Base-by-base conservation (phyloP, 2,797 vertebrate genomes). In the Falco columbarius region DNA sequence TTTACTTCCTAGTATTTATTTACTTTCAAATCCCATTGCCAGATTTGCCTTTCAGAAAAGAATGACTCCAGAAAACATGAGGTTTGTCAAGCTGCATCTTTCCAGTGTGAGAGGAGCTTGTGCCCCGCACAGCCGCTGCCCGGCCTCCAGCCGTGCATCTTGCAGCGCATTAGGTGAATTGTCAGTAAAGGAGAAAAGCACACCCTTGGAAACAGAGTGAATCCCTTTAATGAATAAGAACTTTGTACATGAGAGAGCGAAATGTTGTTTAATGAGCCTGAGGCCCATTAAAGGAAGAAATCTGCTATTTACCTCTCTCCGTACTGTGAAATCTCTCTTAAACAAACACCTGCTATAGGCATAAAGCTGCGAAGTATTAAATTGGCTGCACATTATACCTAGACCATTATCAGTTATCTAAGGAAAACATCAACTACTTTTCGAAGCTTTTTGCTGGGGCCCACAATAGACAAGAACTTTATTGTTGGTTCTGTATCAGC, bases 261-360 rank as follows among this genome's bases (percentile, higher is more conserved):
- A 94, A 91, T 81, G 75, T 81, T 7, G 29, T 92, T 86, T 88
- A 91, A 95, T 94, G 95, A 93, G 80, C 75, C 76, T 70, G 72
- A 91, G 91, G 58, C 58, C 88, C 89, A 74, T 87, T 82, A 93
- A 86, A 94, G 90, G 90, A 82, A 92, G 89, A 88, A 93, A 94
- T 88, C 80, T 89, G 87, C 96, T 89, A 36, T 91, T 96, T 96
- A 88, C 93, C 80, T 86, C 89, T 72, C 75, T 79, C 72, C 52
- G 58, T 76, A 49, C 90, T 75, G 82, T 59, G 93, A 95, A 94
- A 95, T 70, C 68, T 93, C 87, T 84, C 85, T 95, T 91, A 89
- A 96, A 91, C 95, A 95, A 96, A 95, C 94, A 96, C 73, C 93
- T 95, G 95, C 70, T 90, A 40, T 47, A 91, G 87, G 66, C 58